phyloP scores from a whole-genome alignment of 2,888 invertebrate genomes.

The Entomobrya multifasciata region DNA sequence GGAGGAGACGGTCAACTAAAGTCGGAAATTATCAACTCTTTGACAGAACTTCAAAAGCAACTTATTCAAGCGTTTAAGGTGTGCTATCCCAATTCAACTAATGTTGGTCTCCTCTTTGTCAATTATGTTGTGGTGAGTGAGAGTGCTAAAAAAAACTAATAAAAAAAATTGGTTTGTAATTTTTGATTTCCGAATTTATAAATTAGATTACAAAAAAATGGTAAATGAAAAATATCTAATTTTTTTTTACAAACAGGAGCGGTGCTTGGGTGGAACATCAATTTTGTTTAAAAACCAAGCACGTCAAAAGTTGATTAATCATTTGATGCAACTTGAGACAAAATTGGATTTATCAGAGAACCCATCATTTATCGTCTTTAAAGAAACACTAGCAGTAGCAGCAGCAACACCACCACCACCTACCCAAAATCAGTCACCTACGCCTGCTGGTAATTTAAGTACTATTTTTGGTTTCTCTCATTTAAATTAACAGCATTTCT shows the following conservation, averaged over 20 bases:
- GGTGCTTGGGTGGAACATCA: slow-evolving; percentile 73
- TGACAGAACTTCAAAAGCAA: slow-evolving; percentile 66
- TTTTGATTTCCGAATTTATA: not conserved
- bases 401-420: not conserved
- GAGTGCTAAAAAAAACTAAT: not conserved
- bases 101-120: slow-evolving; percentile 73
- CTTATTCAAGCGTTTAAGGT: slow-evolving; percentile 70
- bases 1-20: slow-evolving; percentile 58
- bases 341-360: not conserved
- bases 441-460: not conserved
- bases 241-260: slow-evolving; percentile 56
- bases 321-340: slow-evolving; percentile 54
- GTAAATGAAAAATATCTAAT: not conserved
- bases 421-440: too few relatives aligned
- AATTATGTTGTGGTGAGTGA: slow-evolving; percentile 71
- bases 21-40: slow-evolving; percentile 47
- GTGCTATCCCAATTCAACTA: slow-evolving; percentile 72
- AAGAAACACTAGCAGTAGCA: not conserved
- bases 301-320: slow-evolving; percentile 30
- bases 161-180: not conserved
- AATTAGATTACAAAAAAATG: too few relatives aligned
- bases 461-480: too few relatives aligned
- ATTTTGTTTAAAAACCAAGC: slow-evolving; percentile 56
- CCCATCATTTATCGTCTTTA: slow-evolving; percentile 36
- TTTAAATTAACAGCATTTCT: too few relatives aligned